phyloP scores from a whole-genome alignment of 1,140 invertebrate genomes.

The Hyles euphorbiae region DNA sequence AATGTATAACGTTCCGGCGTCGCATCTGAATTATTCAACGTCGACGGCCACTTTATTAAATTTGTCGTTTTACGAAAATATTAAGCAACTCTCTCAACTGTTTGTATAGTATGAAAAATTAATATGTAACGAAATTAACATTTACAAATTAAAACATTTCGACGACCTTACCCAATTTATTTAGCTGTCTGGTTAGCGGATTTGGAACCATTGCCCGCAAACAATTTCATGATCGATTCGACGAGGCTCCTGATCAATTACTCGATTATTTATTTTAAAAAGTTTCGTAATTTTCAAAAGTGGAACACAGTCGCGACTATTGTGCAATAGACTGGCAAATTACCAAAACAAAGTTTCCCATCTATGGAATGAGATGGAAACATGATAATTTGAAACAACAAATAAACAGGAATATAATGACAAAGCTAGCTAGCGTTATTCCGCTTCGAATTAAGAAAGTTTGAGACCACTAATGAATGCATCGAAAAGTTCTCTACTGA shows the following conservation, averaged over 20 bases:
- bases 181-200: too few relatives aligned
- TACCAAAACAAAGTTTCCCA: too few relatives aligned
- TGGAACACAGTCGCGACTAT: too few relatives aligned
- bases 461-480: conserved; percentile 59
- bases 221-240: too few relatives aligned
- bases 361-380: too few relatives aligned
- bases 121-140: conserved; percentile 37
- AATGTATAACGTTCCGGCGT: conserved; percentile 53
- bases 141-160: conserved; percentile 12
- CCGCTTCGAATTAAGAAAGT: conserved; percentile 51
- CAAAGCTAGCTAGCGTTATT: conserved; percentile 35
- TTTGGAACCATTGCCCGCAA: too few relatives aligned
- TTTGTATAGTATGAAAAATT: conserved; percentile 38
- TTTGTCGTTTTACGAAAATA: conserved; percentile 69
- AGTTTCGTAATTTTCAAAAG: too few relatives aligned
- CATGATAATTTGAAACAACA: neutral
- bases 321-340: too few relatives aligned
- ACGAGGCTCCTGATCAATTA: too few relatives aligned
- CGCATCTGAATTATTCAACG: conserved; percentile 64
- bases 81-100: conserved; percentile 26
- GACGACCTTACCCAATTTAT: neutral
- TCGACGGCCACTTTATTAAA: conserved; percentile 67
- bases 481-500: conserved; percentile 55
- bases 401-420: conserved; percentile 49
- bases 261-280: too few relatives aligned